Evolutionary conservation across 2,797 vertebrate genomes (phyloP).

Genomic region (Bovichtus diacanthus): DNA sequence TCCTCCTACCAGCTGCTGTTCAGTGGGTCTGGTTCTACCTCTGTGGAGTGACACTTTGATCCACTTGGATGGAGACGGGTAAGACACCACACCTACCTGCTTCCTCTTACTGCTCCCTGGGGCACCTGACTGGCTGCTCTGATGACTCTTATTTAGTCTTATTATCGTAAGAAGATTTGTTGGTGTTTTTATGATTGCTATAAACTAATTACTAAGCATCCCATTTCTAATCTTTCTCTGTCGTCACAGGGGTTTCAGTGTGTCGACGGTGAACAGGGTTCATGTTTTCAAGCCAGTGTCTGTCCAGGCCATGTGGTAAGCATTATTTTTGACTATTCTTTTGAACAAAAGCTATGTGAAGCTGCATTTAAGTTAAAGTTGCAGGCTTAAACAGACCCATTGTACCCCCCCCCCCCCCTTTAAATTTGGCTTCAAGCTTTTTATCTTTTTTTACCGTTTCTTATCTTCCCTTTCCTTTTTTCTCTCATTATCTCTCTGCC

Average conservation of each 20-base stretch:
- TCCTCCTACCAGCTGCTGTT: constrained; percentile 88
- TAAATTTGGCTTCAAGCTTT: constrained; percentile 37
- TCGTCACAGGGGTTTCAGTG: constrained; percentile 92
- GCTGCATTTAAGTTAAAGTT: neutral
- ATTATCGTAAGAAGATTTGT: neutral
- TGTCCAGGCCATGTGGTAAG: constrained; percentile 99
- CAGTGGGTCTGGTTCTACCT: constrained; percentile 95
- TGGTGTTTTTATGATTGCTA: neutral
- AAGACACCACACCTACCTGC: constrained; percentile 71
- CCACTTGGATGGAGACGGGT: constrained; percentile 99
- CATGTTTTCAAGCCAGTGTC: constrained; percentile 99
- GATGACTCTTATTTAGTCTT: neutral
- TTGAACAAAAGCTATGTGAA: too few species aligned
- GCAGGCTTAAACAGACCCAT: neutral
- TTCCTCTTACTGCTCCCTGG: constrained; percentile 32
- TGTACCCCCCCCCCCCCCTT: neutral
- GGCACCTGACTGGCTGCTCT: neutral
- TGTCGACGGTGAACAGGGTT: constrained; percentile 95
- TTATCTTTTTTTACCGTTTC: neutral
- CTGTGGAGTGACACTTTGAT: constrained; percentile 98
- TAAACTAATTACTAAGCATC: neutral
- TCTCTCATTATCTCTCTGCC: constrained; percentile 28
- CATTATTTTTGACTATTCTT: too few species aligned
- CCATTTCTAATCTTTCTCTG: constrained; percentile 21
- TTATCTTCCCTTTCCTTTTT: constrained; percentile 15